Conservation (phyloP, 2,888 invertebrate genomes). For the Sphinx pinastri region DNA sequence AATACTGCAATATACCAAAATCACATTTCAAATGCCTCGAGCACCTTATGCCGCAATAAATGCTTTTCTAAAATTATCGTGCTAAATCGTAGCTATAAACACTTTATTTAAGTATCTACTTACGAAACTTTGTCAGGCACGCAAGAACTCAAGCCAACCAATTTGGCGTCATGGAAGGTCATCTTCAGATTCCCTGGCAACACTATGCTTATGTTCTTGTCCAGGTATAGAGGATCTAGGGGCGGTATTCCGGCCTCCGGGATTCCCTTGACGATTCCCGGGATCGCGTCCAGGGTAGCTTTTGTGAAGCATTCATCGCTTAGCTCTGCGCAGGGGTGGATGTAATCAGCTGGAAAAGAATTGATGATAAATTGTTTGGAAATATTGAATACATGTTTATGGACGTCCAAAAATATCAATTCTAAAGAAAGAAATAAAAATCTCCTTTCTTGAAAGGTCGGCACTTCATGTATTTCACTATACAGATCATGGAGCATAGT, state of each 20-base stretch:
- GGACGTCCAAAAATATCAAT: no score
- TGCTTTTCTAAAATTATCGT: not conserved
- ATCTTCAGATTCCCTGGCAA: conserved; percentile 75
- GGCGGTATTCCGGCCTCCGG: conserved; percentile 73
- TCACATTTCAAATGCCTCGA: not conserved
- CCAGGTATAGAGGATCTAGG: conserved; percentile 68
- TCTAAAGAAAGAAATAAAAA: no score
- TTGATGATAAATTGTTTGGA: not conserved
- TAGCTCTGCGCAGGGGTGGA: conserved; percentile 71
- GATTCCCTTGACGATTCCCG: conserved; percentile 74
- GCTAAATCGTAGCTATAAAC: no score
- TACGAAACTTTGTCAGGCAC: conserved; percentile 76
- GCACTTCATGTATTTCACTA: no score
- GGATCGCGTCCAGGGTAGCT: conserved; percentile 72
- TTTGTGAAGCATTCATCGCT: conserved; percentile 78
- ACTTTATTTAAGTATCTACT: conserved; percentile 46
- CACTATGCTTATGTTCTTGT: conserved; percentile 71
- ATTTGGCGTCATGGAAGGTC: conserved; percentile 76
- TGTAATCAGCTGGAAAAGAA: conserved; percentile 67
- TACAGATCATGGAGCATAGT: no score
- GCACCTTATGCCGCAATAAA: not conserved
- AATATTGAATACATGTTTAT: no score
- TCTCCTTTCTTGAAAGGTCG: no score
- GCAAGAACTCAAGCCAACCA: conserved; percentile 69
- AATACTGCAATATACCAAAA: no score